Base-by-base conservation (phyloP, 2,113 vertebrate genomes). In the Peromyscus californicus region DNA sequence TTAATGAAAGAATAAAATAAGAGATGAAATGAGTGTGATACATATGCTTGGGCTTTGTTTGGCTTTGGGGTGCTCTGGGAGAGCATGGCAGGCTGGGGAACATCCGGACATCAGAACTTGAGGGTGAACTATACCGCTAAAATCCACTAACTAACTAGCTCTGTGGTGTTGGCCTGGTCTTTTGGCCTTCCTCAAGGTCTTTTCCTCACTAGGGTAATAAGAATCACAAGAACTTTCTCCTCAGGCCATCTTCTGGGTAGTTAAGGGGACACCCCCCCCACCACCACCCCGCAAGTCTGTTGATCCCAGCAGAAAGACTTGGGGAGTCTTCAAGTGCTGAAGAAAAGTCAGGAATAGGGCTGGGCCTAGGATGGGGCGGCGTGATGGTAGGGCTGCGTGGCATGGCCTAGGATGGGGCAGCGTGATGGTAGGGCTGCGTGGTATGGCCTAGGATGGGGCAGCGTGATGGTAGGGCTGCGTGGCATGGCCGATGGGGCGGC, bases 381-480 rank as follows among this genome's bases (percentile, higher is more conserved):
- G 1, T 11, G 70, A 79, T 0, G 0, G 54, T 15, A 36, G 33
- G 9, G 51, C 11, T 54, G 1, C 19, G 0, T 83, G 59, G 24
- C 31, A 16, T 48, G 26, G 39, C n/a, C 63, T 59, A 11, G 19
- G 10, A 65, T 65, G 13, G 7, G 75, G 22, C 76, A 82, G 48
- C 13, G 1, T 11, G 70, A 79, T 0, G 0, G 54, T 36, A 72
- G 22, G 3, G 0, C 9, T 13, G 51, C n/a, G n/a, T n/a, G n/a
- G n/a, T n/a, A n/a, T n/a, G 42, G 45, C 9, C 79, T 59, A 11
- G 19, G 10, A 65, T 65, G 13, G 7, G 75, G 22, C 76, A 82
- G 48, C 13, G 1, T 11, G 70, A 79, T 0, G 0, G 54, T 36
- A 72, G 22, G 3, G 0, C 9, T 13, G 51, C n/a, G n/a, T n/a